These are phyloP conservation scores for Gorsachius magnificus DNA, from an alignment of 2,797 vertebrate species.

Conservation along the genomic window DNA sequence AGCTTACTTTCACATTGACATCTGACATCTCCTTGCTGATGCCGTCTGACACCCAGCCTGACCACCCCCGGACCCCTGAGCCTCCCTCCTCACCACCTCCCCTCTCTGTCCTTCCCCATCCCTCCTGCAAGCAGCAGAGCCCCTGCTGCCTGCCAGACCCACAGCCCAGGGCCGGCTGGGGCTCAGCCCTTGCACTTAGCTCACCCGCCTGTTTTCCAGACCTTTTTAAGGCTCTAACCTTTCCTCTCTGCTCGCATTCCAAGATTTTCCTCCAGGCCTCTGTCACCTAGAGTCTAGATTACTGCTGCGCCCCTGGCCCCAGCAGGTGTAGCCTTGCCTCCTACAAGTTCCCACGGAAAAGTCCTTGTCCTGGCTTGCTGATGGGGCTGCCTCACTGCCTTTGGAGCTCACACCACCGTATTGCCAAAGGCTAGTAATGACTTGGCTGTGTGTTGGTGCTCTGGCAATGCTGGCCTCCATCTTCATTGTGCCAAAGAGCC, in stretches of 20 bases:
- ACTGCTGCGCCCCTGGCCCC: accelerated
- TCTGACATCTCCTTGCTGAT: background rate
- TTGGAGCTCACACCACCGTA: background rate
- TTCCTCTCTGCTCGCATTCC: background rate
- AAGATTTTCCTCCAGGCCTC: background rate
- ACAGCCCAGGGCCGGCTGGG: accelerated
- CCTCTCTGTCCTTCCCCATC: accelerated
- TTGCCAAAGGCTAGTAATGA: background rate
- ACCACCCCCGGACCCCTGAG: background rate
- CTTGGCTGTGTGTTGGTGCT: background rate
- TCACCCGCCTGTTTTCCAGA: background rate
- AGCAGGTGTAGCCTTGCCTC: background rate
- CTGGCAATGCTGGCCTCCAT: background rate
- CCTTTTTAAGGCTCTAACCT: background rate
- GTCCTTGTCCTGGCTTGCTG: background rate
- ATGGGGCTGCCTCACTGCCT: background rate
- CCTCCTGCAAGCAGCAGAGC: background rate
- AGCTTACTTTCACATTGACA: background rate
- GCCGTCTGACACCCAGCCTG: background rate
- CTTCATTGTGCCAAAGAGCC: background rate
- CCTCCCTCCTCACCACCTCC: background rate
- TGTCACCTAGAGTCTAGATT: background rate
- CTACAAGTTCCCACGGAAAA: background rate
- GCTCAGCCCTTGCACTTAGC: background rate
- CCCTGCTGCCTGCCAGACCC: accelerated